Base-by-base conservation (phyloP, 2,113 vertebrate species). In the Anolis sagrei region DNA sequence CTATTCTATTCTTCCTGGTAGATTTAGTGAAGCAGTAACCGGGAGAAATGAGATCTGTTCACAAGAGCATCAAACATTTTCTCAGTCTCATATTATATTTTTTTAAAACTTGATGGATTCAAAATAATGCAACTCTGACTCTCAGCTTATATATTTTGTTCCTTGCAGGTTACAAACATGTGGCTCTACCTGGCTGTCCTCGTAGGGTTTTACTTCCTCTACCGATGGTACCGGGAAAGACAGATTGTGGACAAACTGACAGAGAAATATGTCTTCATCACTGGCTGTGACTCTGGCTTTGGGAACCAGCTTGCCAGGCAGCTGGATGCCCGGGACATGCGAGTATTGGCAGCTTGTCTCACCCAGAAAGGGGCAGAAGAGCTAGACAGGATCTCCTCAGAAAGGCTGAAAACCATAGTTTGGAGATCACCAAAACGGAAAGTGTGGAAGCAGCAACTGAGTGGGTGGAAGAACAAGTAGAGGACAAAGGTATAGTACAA, bases 401-500 rank as follows among this genome's bases (percentile, higher is more conserved):
- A 18, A 4, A 6, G 58, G 36, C 11, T 79, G 9, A 79, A 64
- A 44, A 79, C 78, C 61, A 79, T 14, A 19, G 77, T 80, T 58
- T 58, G 54, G 54, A 58, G 14, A 13, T 58, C 54, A 58, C 54
- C 54, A 58, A 18, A 3, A 58, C 54, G 16, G 54, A 58, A 58
- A 58, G 54, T 58, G 54, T 58, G 11, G 54, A 13, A 58, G 54
- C 54, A 58, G 88, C n/a, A 34, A 70, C 80, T 13, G 74, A 74
- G 58, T 89, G 84, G 83, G 84, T 86, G 49, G 54, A 79, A 76
- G 19, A 78, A 25, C 32, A 76, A 36, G 73, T 89, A 36, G 73
- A 23, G 25, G n/a, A 51, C 29, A 77, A 77, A 86, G 79, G 88
- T 89, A 54, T 44, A 44, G 39, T 44, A 44, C 39, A 44, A 44